These are phyloP conservation scores for Cavia porcellus DNA, from an alignment of 2,113 vertebrate species.

Conservation along the genomic window DNA sequence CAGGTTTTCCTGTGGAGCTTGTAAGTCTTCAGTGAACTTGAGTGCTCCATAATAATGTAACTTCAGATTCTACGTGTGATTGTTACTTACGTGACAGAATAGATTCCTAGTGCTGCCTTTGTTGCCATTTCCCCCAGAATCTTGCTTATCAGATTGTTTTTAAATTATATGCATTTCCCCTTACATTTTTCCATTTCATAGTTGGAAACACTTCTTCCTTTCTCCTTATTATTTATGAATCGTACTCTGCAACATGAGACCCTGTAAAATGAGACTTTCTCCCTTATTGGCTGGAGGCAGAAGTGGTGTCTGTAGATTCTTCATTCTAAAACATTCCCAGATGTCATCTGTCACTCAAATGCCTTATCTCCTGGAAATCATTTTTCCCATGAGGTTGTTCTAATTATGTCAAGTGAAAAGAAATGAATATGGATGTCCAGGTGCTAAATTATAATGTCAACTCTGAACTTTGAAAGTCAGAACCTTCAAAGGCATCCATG, in stretches of 20 bases:
- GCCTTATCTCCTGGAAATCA: conserved; percentile 68
- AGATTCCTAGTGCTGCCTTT: neutral
- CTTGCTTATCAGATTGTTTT: conserved; percentile 15
- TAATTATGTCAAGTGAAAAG: conserved; percentile 61
- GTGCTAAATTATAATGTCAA: conserved; percentile 83
- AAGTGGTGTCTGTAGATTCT: conserved; percentile 56
- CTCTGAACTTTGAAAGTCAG: conserved; percentile 80
- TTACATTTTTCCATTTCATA: neutral
- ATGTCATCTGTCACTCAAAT: conserved; percentile 78
- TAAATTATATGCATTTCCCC: conserved; percentile 56
- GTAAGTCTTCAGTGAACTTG: neutral
- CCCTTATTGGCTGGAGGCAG: conserved; percentile 60
- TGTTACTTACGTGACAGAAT: neutral
- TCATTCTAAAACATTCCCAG: conserved; percentile 72
- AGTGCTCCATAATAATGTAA: neutral
- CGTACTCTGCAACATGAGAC: conserved; percentile 13
- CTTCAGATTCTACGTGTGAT: neutral
- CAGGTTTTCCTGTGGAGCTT: neutral
- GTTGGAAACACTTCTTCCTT: neutral
- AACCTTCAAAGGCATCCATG: conserved; percentile 42
- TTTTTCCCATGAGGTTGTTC: conserved; percentile 71
- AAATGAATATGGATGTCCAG: conserved; percentile 74
- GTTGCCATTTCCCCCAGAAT: neutral
- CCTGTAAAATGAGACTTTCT: conserved; percentile 30
- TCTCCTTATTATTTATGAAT: neutral